Conservation (phyloP, 1,140 invertebrate genomes). For the Homalodisca vitripennis region DNA sequence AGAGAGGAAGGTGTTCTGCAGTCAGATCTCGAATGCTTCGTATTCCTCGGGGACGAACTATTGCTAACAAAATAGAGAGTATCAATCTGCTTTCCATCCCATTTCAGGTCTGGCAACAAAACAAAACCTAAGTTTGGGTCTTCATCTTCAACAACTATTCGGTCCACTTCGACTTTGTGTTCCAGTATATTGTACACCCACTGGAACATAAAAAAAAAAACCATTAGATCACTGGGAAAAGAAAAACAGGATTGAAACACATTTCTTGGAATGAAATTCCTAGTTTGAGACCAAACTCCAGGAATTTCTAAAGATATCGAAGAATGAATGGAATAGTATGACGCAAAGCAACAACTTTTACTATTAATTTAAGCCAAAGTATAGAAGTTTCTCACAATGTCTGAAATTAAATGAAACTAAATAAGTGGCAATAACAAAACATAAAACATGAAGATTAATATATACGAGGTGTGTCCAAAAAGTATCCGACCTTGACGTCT, state of each 20-base stretch:
- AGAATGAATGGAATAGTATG: background rate
- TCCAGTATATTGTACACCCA: slow-evolving; percentile 97
- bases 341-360: background rate
- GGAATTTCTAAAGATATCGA: background rate
- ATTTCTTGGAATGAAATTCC: background rate
- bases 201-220: slow-evolving; percentile 57
- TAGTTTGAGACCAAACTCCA: background rate
- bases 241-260: background rate
- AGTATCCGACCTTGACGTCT: too few relatives aligned
- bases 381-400: too few relatives aligned
- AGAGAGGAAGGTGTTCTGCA: slow-evolving; percentile 71
- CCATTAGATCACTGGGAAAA: background rate
- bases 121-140: slow-evolving; percentile 83
- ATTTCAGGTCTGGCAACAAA: slow-evolving; percentile 90
- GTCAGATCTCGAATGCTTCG: slow-evolving; percentile 83
- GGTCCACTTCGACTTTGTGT: slow-evolving; percentile 84
- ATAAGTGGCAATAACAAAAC: too few relatives aligned
- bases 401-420: too few relatives aligned
- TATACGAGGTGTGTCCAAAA: too few relatives aligned
- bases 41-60: slow-evolving; percentile 68
- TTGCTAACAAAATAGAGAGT: slow-evolving; percentile 82
- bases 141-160: slow-evolving; percentile 81
- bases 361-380: too few relatives aligned
- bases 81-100: slow-evolving; percentile 75
- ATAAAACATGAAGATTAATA: too few relatives aligned